phyloP scores from a whole-genome alignment of 2,113 vertebrate genomes.

The Hepsetus odoe region DNA sequence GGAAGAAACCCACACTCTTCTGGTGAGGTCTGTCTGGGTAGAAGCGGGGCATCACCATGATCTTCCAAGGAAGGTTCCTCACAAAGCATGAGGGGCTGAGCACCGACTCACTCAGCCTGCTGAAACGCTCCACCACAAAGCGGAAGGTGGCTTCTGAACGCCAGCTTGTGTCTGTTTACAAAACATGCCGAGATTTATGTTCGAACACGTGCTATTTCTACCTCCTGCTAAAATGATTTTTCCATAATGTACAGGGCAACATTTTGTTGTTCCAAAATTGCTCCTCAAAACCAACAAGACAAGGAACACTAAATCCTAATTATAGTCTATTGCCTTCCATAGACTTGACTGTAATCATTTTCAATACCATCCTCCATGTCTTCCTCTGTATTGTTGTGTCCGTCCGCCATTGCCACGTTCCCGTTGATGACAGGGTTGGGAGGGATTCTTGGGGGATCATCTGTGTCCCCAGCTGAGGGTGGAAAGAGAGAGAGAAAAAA shows the following conservation, averaged over 20 bases:
- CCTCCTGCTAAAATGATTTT: background rate
- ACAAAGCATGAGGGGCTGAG: constrained; percentile 98
- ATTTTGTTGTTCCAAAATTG: background rate
- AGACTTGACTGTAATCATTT: background rate
- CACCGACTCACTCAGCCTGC: constrained; percentile 94
- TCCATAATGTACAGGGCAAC: no score
- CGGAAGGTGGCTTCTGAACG: constrained; percentile 97
- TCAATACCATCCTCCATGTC: constrained; percentile 96
- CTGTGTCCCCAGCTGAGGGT: constrained; percentile 94
- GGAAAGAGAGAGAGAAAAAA: background rate
- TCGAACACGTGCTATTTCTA: background rate
- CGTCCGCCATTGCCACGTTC: constrained; percentile 96
- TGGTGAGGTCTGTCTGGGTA: constrained; percentile 97
- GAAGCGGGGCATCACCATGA: constrained; percentile 99
- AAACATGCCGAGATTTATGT: background rate
- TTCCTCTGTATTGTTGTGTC: constrained; percentile 95
- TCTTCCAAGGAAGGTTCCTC: constrained; percentile 98
- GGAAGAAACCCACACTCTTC: constrained; percentile 98
- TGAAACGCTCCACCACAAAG: constrained; percentile 96
- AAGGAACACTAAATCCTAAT: no score
- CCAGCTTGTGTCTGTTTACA: constrained; percentile 92
- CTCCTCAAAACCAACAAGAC: background rate
- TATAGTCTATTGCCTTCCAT: no score
- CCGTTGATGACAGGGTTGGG: constrained; percentile 97
- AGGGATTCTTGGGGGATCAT: constrained; percentile 97